Percentiles rank a stretch among this genome's conserved stretches.
Evolutionary conservation across 2,113 vertebrate species (phyloP).

Genomic region (Amblyornis subalaris): DNA sequence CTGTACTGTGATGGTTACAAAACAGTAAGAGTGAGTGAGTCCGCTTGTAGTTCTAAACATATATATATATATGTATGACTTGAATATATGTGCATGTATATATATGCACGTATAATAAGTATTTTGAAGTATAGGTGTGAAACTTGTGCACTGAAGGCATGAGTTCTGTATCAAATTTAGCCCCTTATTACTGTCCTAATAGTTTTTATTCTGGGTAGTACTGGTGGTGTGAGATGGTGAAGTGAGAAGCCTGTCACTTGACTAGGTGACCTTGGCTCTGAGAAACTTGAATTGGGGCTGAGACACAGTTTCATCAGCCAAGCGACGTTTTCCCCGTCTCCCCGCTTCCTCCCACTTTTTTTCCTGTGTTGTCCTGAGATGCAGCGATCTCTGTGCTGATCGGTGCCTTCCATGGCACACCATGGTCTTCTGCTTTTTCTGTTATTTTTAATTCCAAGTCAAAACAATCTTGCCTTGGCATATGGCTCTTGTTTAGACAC

Average conservation of each 20-base stretch:
- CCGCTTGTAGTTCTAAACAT: not conserved
- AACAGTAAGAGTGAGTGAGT: not conserved
- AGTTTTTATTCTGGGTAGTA: not conserved
- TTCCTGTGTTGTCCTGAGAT: not conserved
- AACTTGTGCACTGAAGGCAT: not conserved
- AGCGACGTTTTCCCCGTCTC: not conserved
- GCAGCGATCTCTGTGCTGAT: not conserved
- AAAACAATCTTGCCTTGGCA: not conserved
- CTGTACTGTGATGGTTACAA: rapidly evolving
- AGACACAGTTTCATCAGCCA: not conserved
- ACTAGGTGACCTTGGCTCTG: not conserved
- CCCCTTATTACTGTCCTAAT: not conserved
- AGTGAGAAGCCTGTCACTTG: not conserved
- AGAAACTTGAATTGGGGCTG: not conserved
- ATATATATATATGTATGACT: not conserved
- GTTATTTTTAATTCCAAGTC: not conserved
- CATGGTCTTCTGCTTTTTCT: not conserved
- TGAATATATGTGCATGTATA: not conserved
- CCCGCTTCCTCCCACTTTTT: not conserved
- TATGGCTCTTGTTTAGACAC: not conserved
- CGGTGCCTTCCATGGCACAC: rapidly evolving
- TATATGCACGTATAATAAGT: not conserved
- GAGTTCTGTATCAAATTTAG: not conserved
- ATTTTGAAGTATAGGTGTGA: not conserved
- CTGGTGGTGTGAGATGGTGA: not conserved